These are phyloP conservation scores for Odobenus rosmarus DNA, from an alignment of 2,113 vertebrate species.

Conservation along the genomic window DNA sequence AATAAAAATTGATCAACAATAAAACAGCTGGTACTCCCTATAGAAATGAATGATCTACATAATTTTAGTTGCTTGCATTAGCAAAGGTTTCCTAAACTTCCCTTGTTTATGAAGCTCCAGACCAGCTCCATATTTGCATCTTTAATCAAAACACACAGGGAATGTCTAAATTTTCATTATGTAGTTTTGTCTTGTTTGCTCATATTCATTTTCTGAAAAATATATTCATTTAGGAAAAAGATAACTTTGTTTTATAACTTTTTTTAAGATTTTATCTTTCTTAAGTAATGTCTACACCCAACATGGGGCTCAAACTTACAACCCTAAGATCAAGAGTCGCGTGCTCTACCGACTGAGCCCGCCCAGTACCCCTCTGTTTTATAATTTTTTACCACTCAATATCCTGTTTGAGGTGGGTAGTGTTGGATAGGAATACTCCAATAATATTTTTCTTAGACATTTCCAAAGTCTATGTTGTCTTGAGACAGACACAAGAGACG, in stretches of 20 bases:
- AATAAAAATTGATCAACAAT: not conserved
- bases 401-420: not conserved
- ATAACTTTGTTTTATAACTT: not conserved
- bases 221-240: not conserved
- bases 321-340: not conserved
- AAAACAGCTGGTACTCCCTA: not conserved
- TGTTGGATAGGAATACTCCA: not conserved
- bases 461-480: not conserved
- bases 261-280: not conserved
- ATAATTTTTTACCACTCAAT: slow-evolving; percentile 10
- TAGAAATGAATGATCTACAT: not conserved
- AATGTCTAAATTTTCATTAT: not conserved
- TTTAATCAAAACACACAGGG: not conserved
- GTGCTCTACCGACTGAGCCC: not conserved
- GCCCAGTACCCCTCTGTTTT: not conserved
- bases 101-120: not conserved
- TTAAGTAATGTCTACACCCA: not conserved
- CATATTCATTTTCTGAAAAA: not conserved
- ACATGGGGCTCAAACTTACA: not conserved
- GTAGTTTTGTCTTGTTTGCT: not conserved
- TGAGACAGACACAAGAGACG: not conserved
- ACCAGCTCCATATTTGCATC: not conserved
- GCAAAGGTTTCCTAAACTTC: not conserved
- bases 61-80: not conserved
- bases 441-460: not conserved